Base-by-base conservation (phyloP, 2,113 vertebrate genomes). In the Callaeas wilsoni region DNA sequence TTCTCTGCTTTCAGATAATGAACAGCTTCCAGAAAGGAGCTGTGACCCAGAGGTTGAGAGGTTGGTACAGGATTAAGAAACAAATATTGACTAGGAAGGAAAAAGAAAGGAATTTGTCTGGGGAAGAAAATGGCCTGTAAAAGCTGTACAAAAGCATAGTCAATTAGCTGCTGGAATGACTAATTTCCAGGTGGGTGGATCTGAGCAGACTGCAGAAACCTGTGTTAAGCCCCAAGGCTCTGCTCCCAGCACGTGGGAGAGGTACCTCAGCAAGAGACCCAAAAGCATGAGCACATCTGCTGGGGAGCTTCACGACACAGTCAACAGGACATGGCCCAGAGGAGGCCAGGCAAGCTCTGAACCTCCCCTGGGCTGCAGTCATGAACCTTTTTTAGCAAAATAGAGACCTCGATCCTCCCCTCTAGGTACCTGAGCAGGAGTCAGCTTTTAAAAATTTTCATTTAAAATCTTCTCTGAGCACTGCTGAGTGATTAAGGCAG, bases 131-230 rank as follows among this genome's bases (percentile, higher is more conserved):
- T 41, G 81, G 52, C 47, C 80, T 52, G 44, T 78, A 94, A 91
- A 93, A 94, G 63, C 68, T 77, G 52, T 64, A 63, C 33, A 78
- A 92, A 84, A 76, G 64, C 47, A n/a, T 13, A 92, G 69, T 75
- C 76, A 93, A 68, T 94, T 94, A 95, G 77, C 60, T 95, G 84
- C 81, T 92, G 84, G 70, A 95, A 93, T 95, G 96, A 96, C 87
- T 97, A 95, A 97, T 94, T 95, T 93, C 49, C 82, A 76, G 57
- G 96, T 97, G 87, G 96, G 95, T 92, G 95, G 89, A 93, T 87
- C 81, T 73, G 81, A 94, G 73, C 80, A 93, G 76, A 4, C 39
- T 92, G 59, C 80, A 90, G 70, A 87, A 96, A 82, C 81, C 77
- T 63, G 56, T 69, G 75, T 46, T 79, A 83, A 88, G 17, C 46